phyloP scores from a whole-genome alignment of 2,888 invertebrate genomes.

The Cerastis leucographa region DNA sequence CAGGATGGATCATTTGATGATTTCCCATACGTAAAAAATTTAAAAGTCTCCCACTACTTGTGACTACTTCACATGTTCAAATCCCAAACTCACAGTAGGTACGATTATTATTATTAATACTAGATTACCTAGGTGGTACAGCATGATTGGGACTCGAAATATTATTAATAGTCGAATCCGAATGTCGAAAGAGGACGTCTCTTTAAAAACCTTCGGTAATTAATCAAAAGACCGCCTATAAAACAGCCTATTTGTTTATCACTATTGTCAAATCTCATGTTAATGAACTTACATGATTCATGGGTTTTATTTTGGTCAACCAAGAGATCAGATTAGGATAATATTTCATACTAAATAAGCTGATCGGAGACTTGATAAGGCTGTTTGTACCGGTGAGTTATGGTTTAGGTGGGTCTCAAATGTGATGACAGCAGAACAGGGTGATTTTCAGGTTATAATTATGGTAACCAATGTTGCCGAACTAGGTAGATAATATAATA shows the following conservation, averaged over 20 bases:
- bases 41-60: conserved; percentile 20
- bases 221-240: background rate
- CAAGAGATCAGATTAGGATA: conserved; percentile 2
- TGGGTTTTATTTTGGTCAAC: background rate
- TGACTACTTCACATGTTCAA: background rate
- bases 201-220: background rate
- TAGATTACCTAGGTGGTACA: too few species aligned
- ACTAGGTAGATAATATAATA: background rate
- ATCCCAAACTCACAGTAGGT: background rate
- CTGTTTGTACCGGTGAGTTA: background rate
- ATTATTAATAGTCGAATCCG: background rate
- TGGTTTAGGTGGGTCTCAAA: background rate
- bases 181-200: too few species aligned
- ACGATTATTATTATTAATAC: too few species aligned
- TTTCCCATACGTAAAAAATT: too few species aligned
- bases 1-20: too few species aligned
- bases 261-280: conserved; percentile 2
- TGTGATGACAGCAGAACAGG: background rate
- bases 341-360: conserved; percentile 3
- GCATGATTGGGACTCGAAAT: background rate
- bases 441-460: background rate
- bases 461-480: too few species aligned
- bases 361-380: background rate
- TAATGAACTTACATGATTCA: background rate
- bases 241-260: background rate